Evolutionary conservation across 2,113 vertebrate genomes (phyloP).

Genomic region (Nyctibius bracteatus): DNA sequence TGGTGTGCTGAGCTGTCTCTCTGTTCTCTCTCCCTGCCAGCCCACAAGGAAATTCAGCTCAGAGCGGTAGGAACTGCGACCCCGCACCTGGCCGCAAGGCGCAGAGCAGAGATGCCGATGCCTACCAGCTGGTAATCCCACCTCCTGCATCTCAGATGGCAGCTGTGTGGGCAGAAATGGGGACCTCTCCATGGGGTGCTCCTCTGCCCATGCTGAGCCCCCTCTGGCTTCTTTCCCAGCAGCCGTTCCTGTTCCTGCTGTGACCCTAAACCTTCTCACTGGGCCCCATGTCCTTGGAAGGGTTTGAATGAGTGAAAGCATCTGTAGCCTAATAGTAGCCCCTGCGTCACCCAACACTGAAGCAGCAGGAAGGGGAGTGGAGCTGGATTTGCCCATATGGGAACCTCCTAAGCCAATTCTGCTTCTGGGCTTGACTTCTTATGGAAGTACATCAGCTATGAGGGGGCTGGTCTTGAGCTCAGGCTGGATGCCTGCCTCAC

Average conservation of each 20-base stretch:
- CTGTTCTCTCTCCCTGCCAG: constrained; percentile 1
- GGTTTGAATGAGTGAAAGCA: neutral
- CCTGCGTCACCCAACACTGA: neutral
- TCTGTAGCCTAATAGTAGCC: neutral
- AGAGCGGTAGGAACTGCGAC: neutral
- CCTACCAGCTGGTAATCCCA: neutral
- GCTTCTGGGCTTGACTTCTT: neutral
- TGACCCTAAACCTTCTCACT: neutral
- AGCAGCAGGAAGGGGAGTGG: neutral
- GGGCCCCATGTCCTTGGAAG: neutral
- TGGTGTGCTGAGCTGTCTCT: neutral
- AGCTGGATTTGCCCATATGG: neutral
- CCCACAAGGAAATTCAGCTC: neutral
- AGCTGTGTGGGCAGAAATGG: neutral
- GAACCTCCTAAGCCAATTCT: neutral
- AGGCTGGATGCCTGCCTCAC: neutral
- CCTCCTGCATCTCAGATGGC: neutral
- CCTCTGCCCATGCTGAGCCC: neutral
- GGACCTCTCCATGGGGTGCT: neutral
- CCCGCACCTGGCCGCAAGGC: neutral
- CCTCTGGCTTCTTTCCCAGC: neutral
- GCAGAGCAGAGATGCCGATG: neutral
- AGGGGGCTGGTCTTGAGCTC: neutral
- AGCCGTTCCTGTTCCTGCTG: neutral
- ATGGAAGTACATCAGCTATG: neutral